Percentiles rank a stretch among this genome's conserved stretches.
Evolutionary conservation across 2,888 invertebrate genomes (phyloP).

Genomic region (Mythimna impura): DNA sequence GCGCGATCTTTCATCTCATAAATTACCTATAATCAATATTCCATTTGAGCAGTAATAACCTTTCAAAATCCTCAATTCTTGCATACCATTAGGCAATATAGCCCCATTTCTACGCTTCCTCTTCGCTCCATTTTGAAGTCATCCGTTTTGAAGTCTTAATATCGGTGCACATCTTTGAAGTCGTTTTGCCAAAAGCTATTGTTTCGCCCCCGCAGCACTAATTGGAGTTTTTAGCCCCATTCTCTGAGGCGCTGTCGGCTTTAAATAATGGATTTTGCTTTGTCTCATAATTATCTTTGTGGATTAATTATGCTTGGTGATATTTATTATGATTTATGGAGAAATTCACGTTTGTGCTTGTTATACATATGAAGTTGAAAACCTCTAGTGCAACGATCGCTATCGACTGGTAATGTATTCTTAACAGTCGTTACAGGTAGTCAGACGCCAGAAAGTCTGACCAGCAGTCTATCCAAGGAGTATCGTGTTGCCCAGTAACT

Average conservation of each 20-base stretch:
- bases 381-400: no score
- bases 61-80: slow-evolving; percentile 39
- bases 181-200: slow-evolving; percentile 59
- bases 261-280: slow-evolving; percentile 53
- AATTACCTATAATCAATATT: slow-evolving; percentile 57
- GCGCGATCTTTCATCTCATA: slow-evolving; percentile 47
- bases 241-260: slow-evolving; percentile 33
- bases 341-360: neutral
- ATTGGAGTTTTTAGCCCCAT: slow-evolving; percentile 63
- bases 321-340: slow-evolving; percentile 27
- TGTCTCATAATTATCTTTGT: slow-evolving; percentile 54
- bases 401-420: no score
- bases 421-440: no score
- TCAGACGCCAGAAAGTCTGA: no score
- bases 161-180: slow-evolving; percentile 60
- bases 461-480: no score
- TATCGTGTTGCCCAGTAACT: no score
- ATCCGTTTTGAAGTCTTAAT: slow-evolving; percentile 50
- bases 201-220: slow-evolving; percentile 52
- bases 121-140: slow-evolving; percentile 42
- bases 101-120: slow-evolving; percentile 48
- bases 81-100: slow-evolving; percentile 58
- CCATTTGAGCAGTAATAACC: slow-evolving; percentile 53
- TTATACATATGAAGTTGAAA: neutral
- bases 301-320: slow-evolving; percentile 44